Percentiles rank a stretch among this genome's conserved stretches.
Evolutionary conservation across 2,797 vertebrate species (phyloP).

Genomic region (Cephalopachus bancanus): DNA sequence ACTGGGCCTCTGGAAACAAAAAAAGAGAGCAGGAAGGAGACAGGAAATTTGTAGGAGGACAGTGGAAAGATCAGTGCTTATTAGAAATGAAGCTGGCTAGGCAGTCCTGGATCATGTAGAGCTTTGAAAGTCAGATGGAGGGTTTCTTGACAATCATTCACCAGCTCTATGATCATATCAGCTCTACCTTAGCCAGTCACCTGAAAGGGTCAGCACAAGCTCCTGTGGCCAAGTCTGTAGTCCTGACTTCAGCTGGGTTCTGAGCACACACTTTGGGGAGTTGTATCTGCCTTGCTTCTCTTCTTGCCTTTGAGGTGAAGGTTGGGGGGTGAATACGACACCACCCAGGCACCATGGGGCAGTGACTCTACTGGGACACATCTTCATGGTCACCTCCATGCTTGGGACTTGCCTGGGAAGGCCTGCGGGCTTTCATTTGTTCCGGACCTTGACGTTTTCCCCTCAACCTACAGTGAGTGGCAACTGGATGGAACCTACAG

Average conservation of each 20-base stretch:
- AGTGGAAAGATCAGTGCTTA: not conserved
- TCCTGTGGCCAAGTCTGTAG: not conserved
- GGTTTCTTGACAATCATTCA: not conserved
- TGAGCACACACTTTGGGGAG: not conserved
- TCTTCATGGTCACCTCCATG: not conserved
- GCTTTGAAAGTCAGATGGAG: not conserved
- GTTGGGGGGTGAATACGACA: not conserved
- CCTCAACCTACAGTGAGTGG: not conserved
- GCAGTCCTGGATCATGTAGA: not conserved
- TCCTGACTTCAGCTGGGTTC: not conserved
- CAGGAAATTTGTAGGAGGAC: not conserved
- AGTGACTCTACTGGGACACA: not conserved
- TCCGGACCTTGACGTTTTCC: not conserved
- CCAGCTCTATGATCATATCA: not conserved
- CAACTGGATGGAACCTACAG: not conserved
- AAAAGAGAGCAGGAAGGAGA: not conserved
- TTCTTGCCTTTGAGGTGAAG: not conserved
- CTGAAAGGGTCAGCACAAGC: not conserved
- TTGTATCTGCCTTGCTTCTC: not conserved
- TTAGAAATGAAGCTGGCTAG: not conserved
- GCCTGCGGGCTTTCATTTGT: accelerated
- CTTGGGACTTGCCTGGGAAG: not conserved
- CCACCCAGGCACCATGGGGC: not conserved
- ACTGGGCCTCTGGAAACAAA: too few relatives aligned
- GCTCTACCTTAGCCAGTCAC: not conserved